These are phyloP conservation scores for Venturia canescens DNA, from an alignment of 1,140 invertebrate species.

Conservation along the genomic window DNA sequence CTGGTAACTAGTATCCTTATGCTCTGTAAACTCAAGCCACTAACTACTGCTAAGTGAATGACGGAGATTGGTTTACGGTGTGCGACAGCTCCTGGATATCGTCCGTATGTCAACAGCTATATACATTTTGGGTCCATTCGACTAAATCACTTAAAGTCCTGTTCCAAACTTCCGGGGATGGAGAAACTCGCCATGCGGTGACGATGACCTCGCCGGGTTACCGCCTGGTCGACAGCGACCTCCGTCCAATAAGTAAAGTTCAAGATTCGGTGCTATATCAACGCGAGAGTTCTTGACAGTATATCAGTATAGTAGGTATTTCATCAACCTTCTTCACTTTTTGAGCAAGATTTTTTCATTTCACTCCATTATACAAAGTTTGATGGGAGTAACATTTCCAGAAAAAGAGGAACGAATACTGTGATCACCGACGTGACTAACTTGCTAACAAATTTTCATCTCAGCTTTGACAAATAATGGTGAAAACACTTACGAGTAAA, in stretches of 20 bases:
- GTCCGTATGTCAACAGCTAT: constrained; percentile 15
- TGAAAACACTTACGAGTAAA: no score
- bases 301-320: neutral
- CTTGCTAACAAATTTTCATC: no score
- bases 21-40: constrained; percentile 33
- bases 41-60: constrained; percentile 51
- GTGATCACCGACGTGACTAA: no score
- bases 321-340: neutral
- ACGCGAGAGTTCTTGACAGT: neutral
- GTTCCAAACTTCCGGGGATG: constrained; percentile 5
- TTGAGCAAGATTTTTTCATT: neutral
- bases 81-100: constrained; percentile 33
- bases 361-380: neutral
- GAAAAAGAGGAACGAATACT: no score
- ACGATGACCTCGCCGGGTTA: neutral
- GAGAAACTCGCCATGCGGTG: neutral
- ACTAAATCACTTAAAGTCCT: constrained; percentile 44
- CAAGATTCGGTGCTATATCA: neutral
- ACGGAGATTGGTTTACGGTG: constrained; percentile 50
- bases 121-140: constrained; percentile 43
- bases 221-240: neutral
- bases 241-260: neutral
- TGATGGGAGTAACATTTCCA: no score
- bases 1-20: neutral
- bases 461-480: no score